Evolutionary conservation across 2,888 invertebrate species (phyloP), one percentile per base, ranked within the genome.

Genomic region (Clunio marinus): DNA sequence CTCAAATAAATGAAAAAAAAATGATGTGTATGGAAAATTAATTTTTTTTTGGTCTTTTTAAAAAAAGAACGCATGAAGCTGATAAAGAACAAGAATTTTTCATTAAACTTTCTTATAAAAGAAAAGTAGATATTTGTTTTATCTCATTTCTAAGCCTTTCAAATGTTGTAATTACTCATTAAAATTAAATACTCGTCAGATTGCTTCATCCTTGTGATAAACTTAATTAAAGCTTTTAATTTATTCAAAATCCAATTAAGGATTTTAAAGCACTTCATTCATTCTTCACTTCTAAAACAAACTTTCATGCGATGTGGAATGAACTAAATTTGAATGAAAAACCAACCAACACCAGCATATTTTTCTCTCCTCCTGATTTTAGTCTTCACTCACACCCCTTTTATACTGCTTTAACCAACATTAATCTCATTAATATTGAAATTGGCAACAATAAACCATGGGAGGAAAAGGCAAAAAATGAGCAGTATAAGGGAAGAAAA

Each of bases 341-440:
- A n/a, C n/a, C n/a, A n/a, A n/a, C n/a, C n/a, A n/a, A 4, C 51
- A 51, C 20, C 51, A 13, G 10, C 17, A 41, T 10, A 13, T 41
- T 41, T 41, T 45, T 27, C 15, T 27, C 22, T n/a, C 27, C 27
- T 25, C 57, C 10, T 25, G 27, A 27, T 25, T 57, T 27, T 13
- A 45, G 4, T 4, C 32, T 32, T 32, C n/a, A 32, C 35, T 45
- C 45, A 15, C 45, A 45, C 55, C 55, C 55, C 24, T 55, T 55
- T 55, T 55, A 4, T 27, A 13, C 27, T 27, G 22, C 5, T 15
- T 57, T 27, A 57, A 24, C 57, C 57, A 27, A 15, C 51, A 51
- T 57, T 57, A 57, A 27, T 57, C 57, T 57, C 57, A 57, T 57
- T 57, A 57, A 57, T 57, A 57, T 57, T 57, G 57, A 57, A 57